phyloP scores from a whole-genome alignment of 2,797 vertebrate species.

The Ctenosaura bakeri region DNA sequence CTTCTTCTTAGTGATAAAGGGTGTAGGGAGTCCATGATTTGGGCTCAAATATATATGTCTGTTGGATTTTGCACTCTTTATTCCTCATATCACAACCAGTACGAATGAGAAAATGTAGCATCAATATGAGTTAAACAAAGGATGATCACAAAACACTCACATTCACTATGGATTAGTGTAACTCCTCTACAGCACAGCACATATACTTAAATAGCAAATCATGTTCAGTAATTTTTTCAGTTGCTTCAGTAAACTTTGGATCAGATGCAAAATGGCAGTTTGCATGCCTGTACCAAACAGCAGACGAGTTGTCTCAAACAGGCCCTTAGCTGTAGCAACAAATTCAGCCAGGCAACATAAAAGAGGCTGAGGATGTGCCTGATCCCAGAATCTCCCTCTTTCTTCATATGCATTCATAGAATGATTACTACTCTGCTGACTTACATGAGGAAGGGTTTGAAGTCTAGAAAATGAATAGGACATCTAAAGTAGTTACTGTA shows the following conservation, averaged over 20 bases:
- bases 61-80: constrained; percentile 20
- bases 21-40: neutral
- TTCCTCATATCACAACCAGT: constrained; percentile 14
- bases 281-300: neutral
- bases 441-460: neutral
- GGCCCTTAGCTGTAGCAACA: neutral
- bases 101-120: constrained; percentile 59
- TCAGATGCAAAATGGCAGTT: constrained; percentile 10
- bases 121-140: constrained; percentile 31
- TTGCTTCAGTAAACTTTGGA: neutral
- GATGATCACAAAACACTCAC: constrained; percentile 33
- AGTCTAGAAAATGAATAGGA: neutral
- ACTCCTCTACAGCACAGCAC: neutral
- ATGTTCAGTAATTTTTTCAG: neutral
- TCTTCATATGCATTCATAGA: neutral
- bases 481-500: neutral
- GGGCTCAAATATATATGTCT: constrained; percentile 39
- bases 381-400: neutral
- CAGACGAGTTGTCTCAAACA: neutral
- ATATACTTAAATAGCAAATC: neutral
- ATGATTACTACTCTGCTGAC: neutral
- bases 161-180: constrained; percentile 4
- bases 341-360: neutral
- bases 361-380: neutral
- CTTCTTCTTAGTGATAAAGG: neutral